A percentile compares a stretch with the other conserved stretches of the same genome.
phyloP scores from a whole-genome alignment of 2,888 invertebrate species.

The Zaprionus lineosus region DNA sequence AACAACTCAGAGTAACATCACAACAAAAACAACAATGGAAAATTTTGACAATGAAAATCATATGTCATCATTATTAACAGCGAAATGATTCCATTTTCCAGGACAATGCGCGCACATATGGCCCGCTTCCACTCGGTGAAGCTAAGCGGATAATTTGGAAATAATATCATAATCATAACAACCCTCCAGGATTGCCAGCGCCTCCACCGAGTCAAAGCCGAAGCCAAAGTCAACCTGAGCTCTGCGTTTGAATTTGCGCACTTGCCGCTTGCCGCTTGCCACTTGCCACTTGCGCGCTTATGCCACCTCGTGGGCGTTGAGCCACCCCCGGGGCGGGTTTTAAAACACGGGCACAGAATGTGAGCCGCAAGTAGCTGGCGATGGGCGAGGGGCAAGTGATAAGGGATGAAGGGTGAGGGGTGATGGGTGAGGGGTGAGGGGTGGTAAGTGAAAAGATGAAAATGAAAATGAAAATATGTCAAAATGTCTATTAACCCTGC shows the following conservation, averaged over 20 bases:
- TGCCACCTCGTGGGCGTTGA: constrained; percentile 40
- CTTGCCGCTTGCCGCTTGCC: constrained; percentile 49
- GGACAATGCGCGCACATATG: constrained; percentile 80
- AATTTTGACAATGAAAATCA: constrained; percentile 82
- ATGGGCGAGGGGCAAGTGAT: no score
- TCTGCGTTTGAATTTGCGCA: constrained; percentile 76
- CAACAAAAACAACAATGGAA: neutral
- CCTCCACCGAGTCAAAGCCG: neutral
- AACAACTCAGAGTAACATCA: constrained; percentile 22
- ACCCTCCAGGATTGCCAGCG: constrained; percentile 21
- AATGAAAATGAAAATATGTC: constrained; percentile 76
- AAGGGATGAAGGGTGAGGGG: no score
- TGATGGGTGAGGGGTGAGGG: no score
- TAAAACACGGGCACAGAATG: constrained; percentile 59
- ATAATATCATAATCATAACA: constrained; percentile 82
- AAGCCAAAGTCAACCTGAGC: constrained; percentile 78
- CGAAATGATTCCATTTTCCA: constrained; percentile 82
- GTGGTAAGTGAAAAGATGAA: constrained; percentile 70
- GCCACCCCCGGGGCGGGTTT: constrained; percentile 35
- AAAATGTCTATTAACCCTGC: constrained; percentile 66
- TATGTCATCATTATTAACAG: constrained; percentile 83
- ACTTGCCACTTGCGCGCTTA: constrained; percentile 5
- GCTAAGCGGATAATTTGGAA: constrained; percentile 81
- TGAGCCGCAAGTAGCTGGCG: constrained; percentile 65
- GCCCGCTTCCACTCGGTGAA: constrained; percentile 65